These are phyloP conservation scores for Mycalesis mineus DNA, from an alignment of 2,888 invertebrate genomes.

Conservation along the genomic window DNA sequence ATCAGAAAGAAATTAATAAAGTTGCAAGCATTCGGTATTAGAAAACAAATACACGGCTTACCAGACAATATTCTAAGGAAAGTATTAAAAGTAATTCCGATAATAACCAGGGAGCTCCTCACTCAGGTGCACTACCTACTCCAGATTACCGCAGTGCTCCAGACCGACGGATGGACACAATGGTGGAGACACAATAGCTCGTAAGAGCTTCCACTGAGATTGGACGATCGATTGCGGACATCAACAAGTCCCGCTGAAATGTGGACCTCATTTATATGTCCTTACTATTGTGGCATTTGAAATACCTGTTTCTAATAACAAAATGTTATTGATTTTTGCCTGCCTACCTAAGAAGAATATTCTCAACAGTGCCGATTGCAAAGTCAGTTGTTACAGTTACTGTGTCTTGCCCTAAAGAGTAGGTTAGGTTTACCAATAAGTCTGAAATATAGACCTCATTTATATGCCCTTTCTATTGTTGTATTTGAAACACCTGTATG, in stretches of 20 bases:
- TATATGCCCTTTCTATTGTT: background rate
- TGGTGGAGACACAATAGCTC: conserved; percentile 33
- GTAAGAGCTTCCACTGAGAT: conserved; percentile 34
- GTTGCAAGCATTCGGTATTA: no score
- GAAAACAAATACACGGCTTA: no score
- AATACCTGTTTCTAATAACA: no score
- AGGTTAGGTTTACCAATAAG: no score
- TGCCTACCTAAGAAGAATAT: no score
- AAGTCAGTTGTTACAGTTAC: no score
- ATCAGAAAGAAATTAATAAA: no score
- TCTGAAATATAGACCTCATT: background rate
- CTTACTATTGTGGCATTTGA: background rate
- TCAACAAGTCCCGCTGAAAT: background rate
- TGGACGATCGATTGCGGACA: conserved; percentile 28
- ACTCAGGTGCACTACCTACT: conserved; percentile 17
- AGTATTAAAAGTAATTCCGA: background rate
- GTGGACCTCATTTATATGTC: background rate
- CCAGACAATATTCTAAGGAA: no score
- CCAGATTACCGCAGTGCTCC: conserved; percentile 25
- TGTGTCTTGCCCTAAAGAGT: no score
- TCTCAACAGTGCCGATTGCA: no score
- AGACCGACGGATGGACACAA: conserved; percentile 37
- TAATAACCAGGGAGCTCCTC: background rate
- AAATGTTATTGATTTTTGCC: no score
- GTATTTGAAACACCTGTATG: no score